Conservation (phyloP, 2,888 invertebrate species). For the Parelbella ahira region DNA sequence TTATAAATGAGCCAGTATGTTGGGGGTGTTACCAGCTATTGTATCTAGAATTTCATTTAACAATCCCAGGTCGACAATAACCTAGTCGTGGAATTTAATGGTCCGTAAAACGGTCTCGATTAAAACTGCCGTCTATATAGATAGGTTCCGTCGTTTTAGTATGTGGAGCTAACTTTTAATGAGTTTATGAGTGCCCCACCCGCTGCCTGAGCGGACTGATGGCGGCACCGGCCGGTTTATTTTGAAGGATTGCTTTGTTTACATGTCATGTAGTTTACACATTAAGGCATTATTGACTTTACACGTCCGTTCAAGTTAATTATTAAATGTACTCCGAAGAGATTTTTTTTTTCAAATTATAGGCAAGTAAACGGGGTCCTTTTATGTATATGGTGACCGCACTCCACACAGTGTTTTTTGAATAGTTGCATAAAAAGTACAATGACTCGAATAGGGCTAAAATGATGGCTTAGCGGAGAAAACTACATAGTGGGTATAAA, state of each 20-base stretch:
- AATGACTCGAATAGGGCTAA: too few species aligned
- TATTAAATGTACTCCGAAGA: too few species aligned
- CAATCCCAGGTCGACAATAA: constrained; percentile 71
- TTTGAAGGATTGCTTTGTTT: not conserved
- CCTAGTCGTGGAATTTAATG: constrained; percentile 67
- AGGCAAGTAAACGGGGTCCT: too few species aligned
- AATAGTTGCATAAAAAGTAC: too few species aligned
- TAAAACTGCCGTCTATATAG: constrained; percentile 71
- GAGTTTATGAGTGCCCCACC: constrained; percentile 63
- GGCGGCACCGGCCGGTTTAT: constrained; percentile 14
- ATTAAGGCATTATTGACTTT: too few species aligned
- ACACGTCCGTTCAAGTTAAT: too few species aligned
- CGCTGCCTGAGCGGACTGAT: constrained; percentile 38
- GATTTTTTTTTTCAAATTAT: too few species aligned
- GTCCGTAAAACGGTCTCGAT: constrained; percentile 70
- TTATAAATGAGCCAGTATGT: constrained; percentile 15
- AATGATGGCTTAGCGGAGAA: too few species aligned
- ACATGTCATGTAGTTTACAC: too few species aligned
- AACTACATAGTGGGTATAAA: too few species aligned
- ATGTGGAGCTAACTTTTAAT: constrained; percentile 71
- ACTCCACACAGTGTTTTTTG: too few species aligned
- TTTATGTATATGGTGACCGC: too few species aligned
- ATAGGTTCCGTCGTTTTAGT: constrained; percentile 64
- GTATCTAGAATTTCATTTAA: constrained; percentile 65
- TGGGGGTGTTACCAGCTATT: constrained; percentile 33